Evolutionary conservation across 2,888 invertebrate species (phyloP), one percentile per base, ranked within the genome.

Genomic region (Eurois occulta): DNA sequence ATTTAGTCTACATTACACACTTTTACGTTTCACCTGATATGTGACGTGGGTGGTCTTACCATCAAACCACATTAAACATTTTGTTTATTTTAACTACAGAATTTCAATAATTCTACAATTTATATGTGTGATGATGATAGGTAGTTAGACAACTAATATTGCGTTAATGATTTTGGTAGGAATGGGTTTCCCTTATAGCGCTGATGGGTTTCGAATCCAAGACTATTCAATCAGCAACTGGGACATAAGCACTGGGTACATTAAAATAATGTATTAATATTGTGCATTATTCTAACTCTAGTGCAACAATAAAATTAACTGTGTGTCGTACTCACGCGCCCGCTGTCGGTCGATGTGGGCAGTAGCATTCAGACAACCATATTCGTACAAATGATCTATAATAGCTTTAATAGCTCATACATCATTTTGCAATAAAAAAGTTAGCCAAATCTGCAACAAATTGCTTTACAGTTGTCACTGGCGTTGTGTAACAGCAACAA

Each of bases 291-390:
- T 43, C 13, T 6, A 1, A 60, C 38, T 35, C 21, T 16, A 43
- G 86, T 87, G 86, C 86, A 55, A 86, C 43, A 86, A 52, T 38
- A 76, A 84, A 62, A 18, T 5, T n/a, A 46, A n/a, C 28, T 70
- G 87, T 83, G 62, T 89, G 90, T 91, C 91, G 91, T 92, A 92
- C 91, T 90, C 91, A 89, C 89, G 83, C 89, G 88, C 62, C 87
- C 86, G 89, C 86, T 16, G 72, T 91, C 88, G 87, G 88, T 11
- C 88, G 89, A 88, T 46, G 91, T 89, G 92, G 91, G 85, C 89
- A 91, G 91, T 91, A 91, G 86, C 91, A 87, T 73, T 86, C 90
- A 83, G 66, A 88, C 88, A 83, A 24, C 28, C 72, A 32, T 85
- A n/a, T 80, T 58, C 48, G 72, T 70, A 60, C 28, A 73, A 78